Percentiles rank a stretch among this genome's conserved stretches.
phyloP scores from a whole-genome alignment of 2,888 invertebrate species.

The Heliconius cydno region DNA sequence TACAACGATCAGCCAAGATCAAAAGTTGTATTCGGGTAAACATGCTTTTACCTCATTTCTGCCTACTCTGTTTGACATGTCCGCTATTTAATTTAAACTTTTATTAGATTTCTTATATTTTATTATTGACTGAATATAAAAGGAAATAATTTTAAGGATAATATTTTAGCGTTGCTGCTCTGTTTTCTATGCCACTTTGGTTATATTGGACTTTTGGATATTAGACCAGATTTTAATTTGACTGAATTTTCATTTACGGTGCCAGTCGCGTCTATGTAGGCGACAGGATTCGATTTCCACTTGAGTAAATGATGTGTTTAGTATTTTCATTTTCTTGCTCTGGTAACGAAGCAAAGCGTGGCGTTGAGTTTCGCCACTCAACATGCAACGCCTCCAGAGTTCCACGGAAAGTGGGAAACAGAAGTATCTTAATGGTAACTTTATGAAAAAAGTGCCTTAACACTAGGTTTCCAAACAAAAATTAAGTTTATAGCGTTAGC shows the following conservation, averaged over 20 bases:
- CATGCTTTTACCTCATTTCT: slow-evolving; percentile 15
- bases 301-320: too few relatives aligned
- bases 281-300: too few relatives aligned
- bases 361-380: too few relatives aligned
- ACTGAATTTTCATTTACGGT: neutral
- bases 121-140: slow-evolving; percentile 3
- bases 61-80: slow-evolving; percentile 14
- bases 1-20: slow-evolving; percentile 16
- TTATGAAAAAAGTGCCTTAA: too few relatives aligned
- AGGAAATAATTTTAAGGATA: neutral
- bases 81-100: slow-evolving; percentile 17
- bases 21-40: slow-evolving; percentile 1
- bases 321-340: too few relatives aligned
- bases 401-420: too few relatives aligned
- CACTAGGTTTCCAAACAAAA: too few relatives aligned
- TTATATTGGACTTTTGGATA: neutral
- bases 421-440: too few relatives aligned
- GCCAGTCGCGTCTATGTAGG: too few relatives aligned
- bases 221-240: neutral
- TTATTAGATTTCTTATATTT: slow-evolving; percentile 20
- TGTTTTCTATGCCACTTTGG: neutral
- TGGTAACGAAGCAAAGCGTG: too few relatives aligned
- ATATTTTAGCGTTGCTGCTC: neutral
- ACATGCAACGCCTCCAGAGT: too few relatives aligned
- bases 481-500: too few relatives aligned